These are phyloP conservation scores for Propithecus perrieri DNA, from an alignment of 2,797 vertebrate genomes.

Conservation along the genomic window DNA sequence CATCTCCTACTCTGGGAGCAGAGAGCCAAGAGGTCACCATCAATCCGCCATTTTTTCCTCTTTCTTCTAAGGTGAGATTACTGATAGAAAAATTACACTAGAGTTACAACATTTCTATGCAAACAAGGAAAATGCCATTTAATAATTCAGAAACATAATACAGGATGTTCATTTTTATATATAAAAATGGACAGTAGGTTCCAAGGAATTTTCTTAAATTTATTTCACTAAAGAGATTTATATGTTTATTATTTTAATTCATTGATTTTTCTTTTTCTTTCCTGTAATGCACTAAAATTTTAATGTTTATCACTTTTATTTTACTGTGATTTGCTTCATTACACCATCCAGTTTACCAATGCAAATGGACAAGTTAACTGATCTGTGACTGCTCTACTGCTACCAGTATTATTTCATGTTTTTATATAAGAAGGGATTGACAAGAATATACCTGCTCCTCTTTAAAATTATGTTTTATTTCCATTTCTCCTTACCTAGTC, in stretches of 20 bases:
- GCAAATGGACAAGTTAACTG: too few species aligned
- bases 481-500: neutral
- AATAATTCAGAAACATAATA: neutral
- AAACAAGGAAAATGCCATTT: neutral
- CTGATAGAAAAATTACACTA: conserved; percentile 47
- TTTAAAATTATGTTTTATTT: neutral
- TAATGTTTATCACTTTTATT: neutral
- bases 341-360: neutral
- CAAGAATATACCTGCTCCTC: neutral
- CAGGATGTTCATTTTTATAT: neutral
- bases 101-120: conserved; percentile 41
- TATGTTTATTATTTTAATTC: neutral
- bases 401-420: too few species aligned
- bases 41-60: too few species aligned
- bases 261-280: neutral
- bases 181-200: neutral
- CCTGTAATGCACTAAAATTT: neutral
- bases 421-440: neutral
- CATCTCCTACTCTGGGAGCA: too few species aligned
- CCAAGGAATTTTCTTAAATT: neutral
- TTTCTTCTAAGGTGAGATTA: neutral
- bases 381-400: too few species aligned
- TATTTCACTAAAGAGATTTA: neutral
- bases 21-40: too few species aligned
- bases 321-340: neutral